A percentile compares a stretch with the other conserved stretches of the same genome.
phyloP scores from a whole-genome alignment of 2,888 invertebrate genomes.

The Apamea sordens region DNA sequence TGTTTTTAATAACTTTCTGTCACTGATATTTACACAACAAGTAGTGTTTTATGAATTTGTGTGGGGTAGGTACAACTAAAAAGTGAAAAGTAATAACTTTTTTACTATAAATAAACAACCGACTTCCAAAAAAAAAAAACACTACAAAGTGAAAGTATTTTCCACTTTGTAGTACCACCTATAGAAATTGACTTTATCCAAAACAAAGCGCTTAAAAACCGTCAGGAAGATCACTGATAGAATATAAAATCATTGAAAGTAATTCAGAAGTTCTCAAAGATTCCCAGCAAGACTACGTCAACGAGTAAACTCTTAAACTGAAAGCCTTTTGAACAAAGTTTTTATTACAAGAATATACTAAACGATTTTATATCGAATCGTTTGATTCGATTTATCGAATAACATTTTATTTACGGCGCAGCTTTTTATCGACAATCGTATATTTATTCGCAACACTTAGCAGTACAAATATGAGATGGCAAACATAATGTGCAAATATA shows the following conservation, averaged over 20 bases:
- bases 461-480: constrained; percentile 58
- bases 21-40: too few relatives aligned
- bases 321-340: constrained; percentile 53
- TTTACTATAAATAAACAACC: too few relatives aligned
- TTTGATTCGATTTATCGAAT: constrained; percentile 55
- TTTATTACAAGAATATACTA: constrained; percentile 58
- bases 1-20: too few relatives aligned
- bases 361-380: constrained; percentile 51
- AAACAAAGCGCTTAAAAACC: neutral
- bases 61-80: too few relatives aligned
- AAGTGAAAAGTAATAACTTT: too few relatives aligned
- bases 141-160: too few relatives aligned
- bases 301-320: constrained; percentile 57
- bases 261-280: constrained; percentile 56
- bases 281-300: constrained; percentile 58
- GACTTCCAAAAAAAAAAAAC: too few relatives aligned
- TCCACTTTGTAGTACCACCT: too few relatives aligned
- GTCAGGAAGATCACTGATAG: constrained; percentile 21
- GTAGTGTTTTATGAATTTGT: too few relatives aligned
- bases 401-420: constrained; percentile 34
- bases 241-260: constrained; percentile 59
- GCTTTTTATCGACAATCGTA: constrained; percentile 51
- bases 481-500: constrained; percentile 60
- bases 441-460: constrained; percentile 60
- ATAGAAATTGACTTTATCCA: neutral